Evolutionary conservation across 2,888 invertebrate genomes (phyloP), one percentile per base, ranked within the genome.

Genomic region (Hymenopus coronatus): DNA sequence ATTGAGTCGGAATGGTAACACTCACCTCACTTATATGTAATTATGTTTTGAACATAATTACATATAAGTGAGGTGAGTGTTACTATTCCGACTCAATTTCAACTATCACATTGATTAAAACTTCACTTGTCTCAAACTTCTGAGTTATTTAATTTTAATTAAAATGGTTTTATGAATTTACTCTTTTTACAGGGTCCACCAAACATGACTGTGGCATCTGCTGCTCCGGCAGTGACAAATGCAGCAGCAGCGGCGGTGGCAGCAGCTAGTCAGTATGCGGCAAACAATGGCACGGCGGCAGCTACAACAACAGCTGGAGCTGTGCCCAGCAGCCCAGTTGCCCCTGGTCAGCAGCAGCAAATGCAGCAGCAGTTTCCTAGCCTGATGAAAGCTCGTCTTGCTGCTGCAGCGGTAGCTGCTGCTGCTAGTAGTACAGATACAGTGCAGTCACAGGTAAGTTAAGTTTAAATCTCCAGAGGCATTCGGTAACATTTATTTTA

Each of bases 311-410:
- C 27, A 81, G 33, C 82, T 86, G 82, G 89, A 83, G 83, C 87
- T n/a, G 83, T 89, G 46, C 83, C 89, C 0, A 90, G 85, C 88
- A 90, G 89, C 54, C 89, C 88, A 27, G 86, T 28, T 46, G 83
- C 89, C 27, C 85, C 88, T 54, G 83, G 46, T 84, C 88, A 90
- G 46, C 83, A 85, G 9, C 90, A 90, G 70, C 93, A 93, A 88
- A 93, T 92, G 91, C 93, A 93, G 89, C 94, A 94, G 89, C 95
- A 94, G 91, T 94, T 95, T 90, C 94, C 94, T 88, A 95, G 96
- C 90, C 93, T 90, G 83, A 94, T 95, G 93, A 95, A 96, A 93
- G 95, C 94, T 88, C 93, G 95, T 90, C 92, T 95, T 90, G 93
- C 94, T 90, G 93, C 93, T 28, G 92, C 92, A 83, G 89, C 90